phyloP scores from a whole-genome alignment of 2,113 vertebrate genomes.

The Thryonomys swinderianus region DNA sequence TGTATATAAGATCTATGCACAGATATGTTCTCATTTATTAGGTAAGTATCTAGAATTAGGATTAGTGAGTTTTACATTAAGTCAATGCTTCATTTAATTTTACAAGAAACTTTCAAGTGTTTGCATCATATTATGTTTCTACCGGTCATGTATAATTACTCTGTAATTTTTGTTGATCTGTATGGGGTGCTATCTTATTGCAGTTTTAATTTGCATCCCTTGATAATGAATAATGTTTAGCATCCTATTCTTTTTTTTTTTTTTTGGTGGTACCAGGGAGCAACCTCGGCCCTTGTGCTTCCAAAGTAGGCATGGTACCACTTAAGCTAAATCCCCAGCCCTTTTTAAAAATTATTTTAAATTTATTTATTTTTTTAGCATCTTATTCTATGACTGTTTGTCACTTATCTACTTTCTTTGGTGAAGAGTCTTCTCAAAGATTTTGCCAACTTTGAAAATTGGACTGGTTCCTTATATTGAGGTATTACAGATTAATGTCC shows the following conservation, averaged over 20 bases:
- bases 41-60: not conserved
- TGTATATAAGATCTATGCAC: not conserved
- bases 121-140: not conserved
- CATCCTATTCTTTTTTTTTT: conserved; percentile 22
- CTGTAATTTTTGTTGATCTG: not conserved
- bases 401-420: not conserved
- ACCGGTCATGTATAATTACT: not conserved
- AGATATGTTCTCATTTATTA: conserved; percentile 5
- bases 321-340: too few relatives aligned
- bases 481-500: not conserved
- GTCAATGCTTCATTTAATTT: not conserved
- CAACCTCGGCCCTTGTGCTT: too few relatives aligned
- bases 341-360: too few relatives aligned
- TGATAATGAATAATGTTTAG: not conserved
- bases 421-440: conserved; percentile 25
- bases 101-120: not conserved
- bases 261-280: too few relatives aligned
- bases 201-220: conserved; percentile 22
- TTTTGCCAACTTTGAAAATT: conserved; percentile 16
- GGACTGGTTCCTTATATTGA: not conserved
- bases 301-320: too few relatives aligned
- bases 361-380: too few relatives aligned
- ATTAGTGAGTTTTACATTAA: not conserved
- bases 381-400: conserved; percentile 18
- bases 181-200: not conserved